Evolutionary conservation across 1,140 invertebrate species (phyloP).

Genomic region (Eriosoma lanigerum): DNA sequence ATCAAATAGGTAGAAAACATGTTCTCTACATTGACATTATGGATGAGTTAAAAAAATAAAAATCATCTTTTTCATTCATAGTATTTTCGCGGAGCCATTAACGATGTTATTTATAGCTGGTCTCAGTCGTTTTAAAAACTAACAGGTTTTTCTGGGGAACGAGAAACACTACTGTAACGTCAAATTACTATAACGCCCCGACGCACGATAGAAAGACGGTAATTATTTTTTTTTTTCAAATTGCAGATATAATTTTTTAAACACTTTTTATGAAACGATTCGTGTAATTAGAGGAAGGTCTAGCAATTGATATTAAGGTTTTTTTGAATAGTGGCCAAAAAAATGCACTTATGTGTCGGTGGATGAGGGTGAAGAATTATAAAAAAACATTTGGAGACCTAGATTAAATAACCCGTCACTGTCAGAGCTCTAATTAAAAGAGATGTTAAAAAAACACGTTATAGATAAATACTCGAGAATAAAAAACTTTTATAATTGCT

Average conservation of each 20-base stretch:
- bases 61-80: conserved; percentile 15
- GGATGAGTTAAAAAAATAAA: neutral
- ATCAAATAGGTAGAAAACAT: neutral
- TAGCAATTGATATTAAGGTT: conserved; percentile 12
- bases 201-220: neutral
- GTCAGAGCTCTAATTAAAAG: conserved; percentile 34
- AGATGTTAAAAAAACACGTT: conserved; percentile 11
- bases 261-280: conserved; percentile 35
- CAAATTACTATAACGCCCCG: conserved; percentile 43
- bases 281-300: conserved; percentile 39
- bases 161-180: conserved; percentile 28
- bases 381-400: conserved; percentile 32
- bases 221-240: conserved; percentile 24
- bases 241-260: conserved; percentile 38
- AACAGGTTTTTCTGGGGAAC: conserved; percentile 16
- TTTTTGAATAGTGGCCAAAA: conserved; percentile 31
- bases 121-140: conserved; percentile 22
- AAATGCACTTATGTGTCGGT: neutral
- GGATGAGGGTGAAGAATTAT: neutral
- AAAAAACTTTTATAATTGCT: conserved; percentile 10
- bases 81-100: conserved; percentile 15
- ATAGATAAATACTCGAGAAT: neutral
- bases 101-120: conserved; percentile 41
- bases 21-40: neutral
- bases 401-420: conserved; percentile 41